Conservation (phyloP, 2,797 vertebrate genomes). For the Megalops cyprinoides region DNA sequence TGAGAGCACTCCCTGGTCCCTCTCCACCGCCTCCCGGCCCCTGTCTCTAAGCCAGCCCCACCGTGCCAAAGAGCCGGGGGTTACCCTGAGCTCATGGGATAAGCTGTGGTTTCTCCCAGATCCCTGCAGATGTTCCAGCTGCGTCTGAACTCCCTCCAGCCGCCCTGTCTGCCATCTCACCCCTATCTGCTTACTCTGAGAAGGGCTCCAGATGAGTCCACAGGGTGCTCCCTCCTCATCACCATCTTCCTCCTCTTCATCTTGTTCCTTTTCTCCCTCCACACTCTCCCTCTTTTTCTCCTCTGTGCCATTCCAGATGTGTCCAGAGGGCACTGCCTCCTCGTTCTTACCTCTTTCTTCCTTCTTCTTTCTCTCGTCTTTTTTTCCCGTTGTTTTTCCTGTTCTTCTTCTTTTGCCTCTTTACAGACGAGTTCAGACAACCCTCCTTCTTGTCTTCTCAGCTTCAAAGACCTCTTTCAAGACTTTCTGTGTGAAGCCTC, state of each 20-base stretch:
- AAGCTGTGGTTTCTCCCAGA: constrained; percentile 47
- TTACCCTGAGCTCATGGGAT: constrained; percentile 53
- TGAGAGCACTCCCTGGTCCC: neutral
- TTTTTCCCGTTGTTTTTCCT: too few species aligned
- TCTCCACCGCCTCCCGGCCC: constrained; percentile 12
- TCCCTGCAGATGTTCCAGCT: constrained; percentile 59
- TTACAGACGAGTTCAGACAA: too few species aligned
- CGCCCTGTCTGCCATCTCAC: constrained; percentile 45
- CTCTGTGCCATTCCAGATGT: neutral
- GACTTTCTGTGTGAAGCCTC: too few species aligned
- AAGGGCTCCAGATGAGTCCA: constrained; percentile 51
- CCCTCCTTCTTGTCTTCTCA: too few species aligned
- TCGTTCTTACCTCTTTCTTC: neutral
- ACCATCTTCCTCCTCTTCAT: constrained; percentile 33
- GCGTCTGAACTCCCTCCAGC: constrained; percentile 56
- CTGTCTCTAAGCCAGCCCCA: constrained; percentile 27
- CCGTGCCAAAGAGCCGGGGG: constrained; percentile 52
- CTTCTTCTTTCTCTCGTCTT: neutral
- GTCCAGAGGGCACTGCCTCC: neutral
- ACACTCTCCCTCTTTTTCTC: neutral
- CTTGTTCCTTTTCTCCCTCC: neutral
- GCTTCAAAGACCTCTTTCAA: too few species aligned
- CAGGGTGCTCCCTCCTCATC: constrained; percentile 18
- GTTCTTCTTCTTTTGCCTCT: too few species aligned
- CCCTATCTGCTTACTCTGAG: too few species aligned